A percentile compares a stretch with the other conserved stretches of the same genome.
Evolutionary conservation across 2,113 vertebrate species (phyloP).

Genomic region (Romanogobio albipinnatus): DNA sequence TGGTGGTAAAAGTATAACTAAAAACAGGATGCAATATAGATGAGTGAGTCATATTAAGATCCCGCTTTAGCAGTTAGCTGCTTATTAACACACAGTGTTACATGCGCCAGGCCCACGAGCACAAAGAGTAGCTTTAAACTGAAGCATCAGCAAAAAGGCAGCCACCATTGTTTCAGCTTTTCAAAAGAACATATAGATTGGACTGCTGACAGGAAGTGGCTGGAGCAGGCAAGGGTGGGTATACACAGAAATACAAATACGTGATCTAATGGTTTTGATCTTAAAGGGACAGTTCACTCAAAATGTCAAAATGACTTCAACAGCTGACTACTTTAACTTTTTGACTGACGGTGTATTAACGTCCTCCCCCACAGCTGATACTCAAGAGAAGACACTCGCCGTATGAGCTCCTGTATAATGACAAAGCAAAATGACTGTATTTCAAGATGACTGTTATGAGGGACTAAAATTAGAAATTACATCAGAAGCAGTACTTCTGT

Average conservation of each 20-base stretch:
- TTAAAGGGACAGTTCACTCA: not conserved
- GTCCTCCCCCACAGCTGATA: not conserved
- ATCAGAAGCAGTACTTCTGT: not conserved
- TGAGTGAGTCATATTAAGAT: conserved; percentile 17
- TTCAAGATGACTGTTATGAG: conserved; percentile 3
- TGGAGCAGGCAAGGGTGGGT: not conserved
- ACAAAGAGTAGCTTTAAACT: conserved; percentile 18
- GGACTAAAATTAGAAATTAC: not conserved
- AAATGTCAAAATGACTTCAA: not conserved
- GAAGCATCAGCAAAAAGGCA: conserved; percentile 49
- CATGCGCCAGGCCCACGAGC: conserved; percentile 38
- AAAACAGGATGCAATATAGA: conserved; percentile 43
- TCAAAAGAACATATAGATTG: conserved; percentile 27
- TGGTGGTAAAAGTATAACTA: conserved; percentile 42
- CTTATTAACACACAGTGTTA: conserved; percentile 46
- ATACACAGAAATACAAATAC: conserved; percentile 18
- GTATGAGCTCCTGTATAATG: not conserved
- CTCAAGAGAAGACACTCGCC: not conserved
- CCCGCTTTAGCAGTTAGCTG: conserved; percentile 34
- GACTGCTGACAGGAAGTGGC: conserved; percentile 16
- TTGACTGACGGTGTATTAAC: not conserved
- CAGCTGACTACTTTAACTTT: not conserved
- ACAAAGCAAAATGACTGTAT: not conserved
- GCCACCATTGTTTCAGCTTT: conserved; percentile 45
- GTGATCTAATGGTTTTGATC: not conserved